Base-by-base conservation (phyloP, 2,113 vertebrate species). In the Lethenteron camtschaticum region DNA sequence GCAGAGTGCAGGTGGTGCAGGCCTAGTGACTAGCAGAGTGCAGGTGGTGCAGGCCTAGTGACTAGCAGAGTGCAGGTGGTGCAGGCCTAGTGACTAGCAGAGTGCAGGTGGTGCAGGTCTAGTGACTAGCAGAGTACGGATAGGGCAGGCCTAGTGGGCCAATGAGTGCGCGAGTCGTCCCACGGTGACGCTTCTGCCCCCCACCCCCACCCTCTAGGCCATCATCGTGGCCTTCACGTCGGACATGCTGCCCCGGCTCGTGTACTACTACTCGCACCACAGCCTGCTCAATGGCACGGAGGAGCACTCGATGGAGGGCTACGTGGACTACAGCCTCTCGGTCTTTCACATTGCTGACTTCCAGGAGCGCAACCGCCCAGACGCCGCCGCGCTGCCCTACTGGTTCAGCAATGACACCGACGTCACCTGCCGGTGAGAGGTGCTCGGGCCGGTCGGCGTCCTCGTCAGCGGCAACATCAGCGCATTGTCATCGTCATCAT, bases 141-240 rank as follows among this genome's bases (percentile, higher is more conserved):
- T 41, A 3, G 41, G 5, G 41, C 41, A 6, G 41, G 41, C 41
- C 41, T 41, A 41, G 41, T 41, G 41, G 41, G 41, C 41, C 41
- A 41, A 1, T 41, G 41, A 41, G 41, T 41, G 41, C 6, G 41
- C 41, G 41, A 41, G 41, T 41, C 41, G 5, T 41, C 41, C 41
- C 41, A 41, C 41, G 41, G 41, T 41, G 41, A 7, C 41, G 41
- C 6, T 41, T 41, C 41, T 41, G 41, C 6, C 41, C 41, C 41
- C 6, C 41, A 41, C 41, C 41, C 41, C 41, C 41, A 41, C 41
- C 57, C 71, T 72, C 4, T 75, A 99, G 94, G 92, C 92, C 12
- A 90, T 95, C 73, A 99, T 99, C 71, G 89, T 99, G 70, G 85
- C 95, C 1, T 99, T 96, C 79, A 97, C 95, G 1, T 99, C 95